Conservation (phyloP, 2,797 vertebrate genomes). For the Emydoidea blandingii region DNA sequence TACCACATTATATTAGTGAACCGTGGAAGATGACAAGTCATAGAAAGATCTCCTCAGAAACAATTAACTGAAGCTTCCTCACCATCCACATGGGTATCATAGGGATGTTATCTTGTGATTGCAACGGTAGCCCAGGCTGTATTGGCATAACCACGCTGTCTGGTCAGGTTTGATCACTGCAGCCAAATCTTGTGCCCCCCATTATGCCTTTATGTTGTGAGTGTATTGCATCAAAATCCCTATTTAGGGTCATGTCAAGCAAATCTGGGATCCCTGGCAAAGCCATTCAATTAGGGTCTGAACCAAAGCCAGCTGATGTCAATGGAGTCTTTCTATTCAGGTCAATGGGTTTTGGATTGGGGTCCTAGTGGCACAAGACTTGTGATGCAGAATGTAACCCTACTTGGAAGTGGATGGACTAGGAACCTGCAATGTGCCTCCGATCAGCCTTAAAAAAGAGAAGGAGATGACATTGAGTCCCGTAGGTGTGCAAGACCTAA, state of each 20-base stretch:
- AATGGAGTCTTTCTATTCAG: background rate
- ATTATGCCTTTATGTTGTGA: background rate
- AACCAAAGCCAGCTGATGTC: accelerated
- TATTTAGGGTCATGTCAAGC: background rate
- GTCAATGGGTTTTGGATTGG: background rate
- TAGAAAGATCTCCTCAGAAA: no score
- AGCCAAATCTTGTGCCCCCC: no score
- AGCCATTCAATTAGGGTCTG: no score
- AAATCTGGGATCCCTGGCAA: background rate
- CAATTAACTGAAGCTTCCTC: no score
- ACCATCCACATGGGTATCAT: no score
- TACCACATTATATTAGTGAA: no score
- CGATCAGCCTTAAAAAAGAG: background rate
- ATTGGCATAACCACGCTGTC: no score
- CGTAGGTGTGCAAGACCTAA: background rate
- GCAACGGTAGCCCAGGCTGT: no score
- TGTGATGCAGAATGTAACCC: accelerated
- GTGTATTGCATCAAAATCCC: background rate
- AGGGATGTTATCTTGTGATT: no score
- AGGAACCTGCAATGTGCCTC: accelerated
- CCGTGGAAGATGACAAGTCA: no score
- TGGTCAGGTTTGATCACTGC: no score
- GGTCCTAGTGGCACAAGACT: background rate
- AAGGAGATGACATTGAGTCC: accelerated
- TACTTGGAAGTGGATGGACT: accelerated